A percentile compares a stretch with the other conserved stretches of the same genome.
phyloP scores from a whole-genome alignment of 2,888 invertebrate genomes.

The Netelia fuscicornis region DNA sequence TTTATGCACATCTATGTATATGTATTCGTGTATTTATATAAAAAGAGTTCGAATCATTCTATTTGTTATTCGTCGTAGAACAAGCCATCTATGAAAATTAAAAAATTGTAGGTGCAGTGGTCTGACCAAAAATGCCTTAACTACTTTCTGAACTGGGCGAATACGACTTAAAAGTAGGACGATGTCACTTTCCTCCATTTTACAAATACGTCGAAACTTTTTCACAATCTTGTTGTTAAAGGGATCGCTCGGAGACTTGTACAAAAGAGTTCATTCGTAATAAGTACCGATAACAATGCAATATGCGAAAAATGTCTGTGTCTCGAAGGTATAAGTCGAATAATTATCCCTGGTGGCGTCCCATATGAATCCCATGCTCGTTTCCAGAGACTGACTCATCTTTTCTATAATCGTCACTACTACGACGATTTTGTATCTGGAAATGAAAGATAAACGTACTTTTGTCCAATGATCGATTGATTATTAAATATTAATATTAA shows the following conservation, averaged over 20 bases:
- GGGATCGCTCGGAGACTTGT: not conserved
- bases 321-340: constrained; percentile 87
- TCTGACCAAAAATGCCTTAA: constrained; percentile 27
- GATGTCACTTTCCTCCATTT: not conserved
- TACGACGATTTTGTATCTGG: constrained; percentile 89
- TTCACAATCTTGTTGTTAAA: no score
- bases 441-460: constrained; percentile 75
- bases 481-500: not conserved
- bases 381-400: constrained; percentile 88
- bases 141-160: not conserved
- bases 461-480: not conserved
- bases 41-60: no score
- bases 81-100: not conserved
- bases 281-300: constrained; percentile 90
- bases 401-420: constrained; percentile 89
- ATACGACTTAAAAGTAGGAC: not conserved
- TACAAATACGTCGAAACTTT: no score
- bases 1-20: no score
- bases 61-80: no score
- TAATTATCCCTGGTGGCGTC: constrained; percentile 89
- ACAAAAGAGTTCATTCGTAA: constrained; percentile 86
- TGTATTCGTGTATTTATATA: no score
- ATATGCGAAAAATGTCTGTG: constrained; percentile 88
- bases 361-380: constrained; percentile 89
- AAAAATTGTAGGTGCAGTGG: not conserved